A percentile compares a stretch with the other conserved stretches of the same genome.
These are phyloP conservation scores for Phyllotis vaccarum DNA, from an alignment of 2,797 vertebrate genomes.

Conservation along the genomic window DNA sequence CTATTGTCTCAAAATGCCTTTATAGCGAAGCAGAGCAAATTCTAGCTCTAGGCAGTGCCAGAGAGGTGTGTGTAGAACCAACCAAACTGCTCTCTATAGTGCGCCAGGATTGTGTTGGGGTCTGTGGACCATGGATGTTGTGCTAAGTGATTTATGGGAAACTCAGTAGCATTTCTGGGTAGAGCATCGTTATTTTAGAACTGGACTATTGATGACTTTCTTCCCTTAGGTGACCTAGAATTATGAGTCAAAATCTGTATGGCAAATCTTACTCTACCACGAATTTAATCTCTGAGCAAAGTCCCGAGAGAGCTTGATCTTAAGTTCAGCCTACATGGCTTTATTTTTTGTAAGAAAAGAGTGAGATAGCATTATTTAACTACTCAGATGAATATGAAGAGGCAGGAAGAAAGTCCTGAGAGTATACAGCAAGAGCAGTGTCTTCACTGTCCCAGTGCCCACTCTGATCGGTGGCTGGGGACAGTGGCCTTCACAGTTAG, in stretches of 20 bases:
- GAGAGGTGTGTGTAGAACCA: not conserved
- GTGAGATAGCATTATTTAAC: not conserved
- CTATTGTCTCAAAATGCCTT: slow-evolving; percentile 39
- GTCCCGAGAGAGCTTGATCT: slow-evolving; percentile 39
- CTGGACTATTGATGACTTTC: not conserved
- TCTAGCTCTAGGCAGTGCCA: not conserved
- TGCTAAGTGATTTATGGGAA: not conserved
- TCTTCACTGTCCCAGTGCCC: not conserved
- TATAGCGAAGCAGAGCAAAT: not conserved
- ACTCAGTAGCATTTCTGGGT: not conserved
- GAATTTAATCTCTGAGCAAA: slow-evolving; percentile 25
- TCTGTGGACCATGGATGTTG: no score
- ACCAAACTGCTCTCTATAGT: not conserved
- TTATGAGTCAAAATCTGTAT: not conserved
- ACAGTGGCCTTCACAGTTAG: not conserved
- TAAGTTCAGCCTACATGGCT: not conserved
- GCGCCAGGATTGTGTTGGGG: not conserved
- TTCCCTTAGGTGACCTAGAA: not conserved
- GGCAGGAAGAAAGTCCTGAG: not conserved
- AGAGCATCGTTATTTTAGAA: not conserved
- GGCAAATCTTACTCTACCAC: not conserved
- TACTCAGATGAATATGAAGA: not conserved
- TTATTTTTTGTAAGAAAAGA: not conserved
- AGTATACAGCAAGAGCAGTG: not conserved
- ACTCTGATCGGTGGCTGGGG: not conserved